Percentiles rank a stretch among this genome's conserved stretches.
These are phyloP conservation scores for Nephotettix cincticeps DNA, from an alignment of 1,140 invertebrate genomes.

Conservation along the genomic window DNA sequence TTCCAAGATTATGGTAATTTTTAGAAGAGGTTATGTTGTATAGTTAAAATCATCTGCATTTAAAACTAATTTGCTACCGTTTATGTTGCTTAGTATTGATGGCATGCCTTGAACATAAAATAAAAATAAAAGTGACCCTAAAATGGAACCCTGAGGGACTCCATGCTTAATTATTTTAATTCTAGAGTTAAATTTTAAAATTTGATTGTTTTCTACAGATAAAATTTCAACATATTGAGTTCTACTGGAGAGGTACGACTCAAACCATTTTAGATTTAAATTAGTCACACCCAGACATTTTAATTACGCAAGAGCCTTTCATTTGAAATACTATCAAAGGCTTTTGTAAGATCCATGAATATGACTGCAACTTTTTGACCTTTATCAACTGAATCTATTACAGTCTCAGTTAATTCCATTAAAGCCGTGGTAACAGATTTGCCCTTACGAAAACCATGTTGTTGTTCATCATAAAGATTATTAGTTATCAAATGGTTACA, in stretches of 20 bases:
- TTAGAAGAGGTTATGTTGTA: too few species aligned
- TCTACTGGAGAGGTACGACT: not conserved
- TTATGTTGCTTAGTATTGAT: too few species aligned
- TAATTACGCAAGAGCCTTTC: not conserved
- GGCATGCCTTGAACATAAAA: not conserved
- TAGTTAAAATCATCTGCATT: too few species aligned
- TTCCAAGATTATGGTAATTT: too few species aligned
- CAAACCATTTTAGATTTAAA: not conserved
- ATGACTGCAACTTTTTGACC: not conserved
- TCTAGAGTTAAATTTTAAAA: not conserved
- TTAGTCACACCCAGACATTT: not conserved
- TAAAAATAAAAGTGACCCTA: not conserved
- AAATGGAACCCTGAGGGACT: not conserved
- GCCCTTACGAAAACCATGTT: not conserved
- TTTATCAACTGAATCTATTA: not conserved
- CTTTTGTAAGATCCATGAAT: not conserved
- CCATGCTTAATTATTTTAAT: not conserved
- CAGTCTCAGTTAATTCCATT: not conserved
- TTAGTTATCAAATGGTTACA: too few species aligned
- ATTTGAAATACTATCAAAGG: not conserved
- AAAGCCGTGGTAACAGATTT: not conserved
- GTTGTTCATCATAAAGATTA: constrained; percentile 34
- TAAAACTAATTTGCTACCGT: too few species aligned
- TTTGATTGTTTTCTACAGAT: not conserved
- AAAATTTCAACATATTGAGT: not conserved